A percentile compares a stretch with the other conserved stretches of the same genome.
These are phyloP conservation scores for Callyntrura guangdongensis DNA, from an alignment of 2,888 invertebrate genomes.

Conservation along the genomic window DNA sequence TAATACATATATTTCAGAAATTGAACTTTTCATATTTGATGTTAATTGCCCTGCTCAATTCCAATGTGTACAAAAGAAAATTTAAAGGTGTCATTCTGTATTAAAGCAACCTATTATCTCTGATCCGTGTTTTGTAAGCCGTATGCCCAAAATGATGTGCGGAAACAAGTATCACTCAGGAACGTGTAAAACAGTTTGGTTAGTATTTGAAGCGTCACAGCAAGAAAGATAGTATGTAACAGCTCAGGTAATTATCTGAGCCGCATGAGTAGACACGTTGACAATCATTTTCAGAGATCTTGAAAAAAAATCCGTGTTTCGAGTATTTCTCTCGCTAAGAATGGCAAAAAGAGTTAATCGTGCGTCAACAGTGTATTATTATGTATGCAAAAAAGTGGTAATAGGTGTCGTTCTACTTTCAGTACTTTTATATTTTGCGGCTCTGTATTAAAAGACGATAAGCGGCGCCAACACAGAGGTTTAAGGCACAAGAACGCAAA, in stretches of 20 bases:
- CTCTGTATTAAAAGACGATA: not conserved
- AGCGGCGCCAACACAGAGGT: not conserved
- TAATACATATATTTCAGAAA: too few species aligned
- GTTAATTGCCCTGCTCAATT: too few species aligned
- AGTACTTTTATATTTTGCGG: not conserved
- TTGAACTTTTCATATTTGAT: too few species aligned
- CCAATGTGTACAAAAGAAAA: too few species aligned
- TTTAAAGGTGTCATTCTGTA: too few species aligned
- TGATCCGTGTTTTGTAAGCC: too few species aligned
- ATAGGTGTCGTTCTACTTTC: slow-evolving; percentile 54
- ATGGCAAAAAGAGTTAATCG: slow-evolving; percentile 57
- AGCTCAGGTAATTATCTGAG: not conserved
- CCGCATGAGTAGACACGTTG: slow-evolving; percentile 71
- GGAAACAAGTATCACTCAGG: too few species aligned
- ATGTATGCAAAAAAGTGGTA: slow-evolving; percentile 17
- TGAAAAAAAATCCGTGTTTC: not conserved
- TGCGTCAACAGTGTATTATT: slow-evolving; percentile 14
- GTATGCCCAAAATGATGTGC: too few species aligned
- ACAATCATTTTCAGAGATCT: slow-evolving; percentile 49
- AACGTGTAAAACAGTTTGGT: too few species aligned
- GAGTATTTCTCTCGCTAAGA: slow-evolving; percentile 10
- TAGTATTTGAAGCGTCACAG: too few species aligned
- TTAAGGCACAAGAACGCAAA: too few species aligned
- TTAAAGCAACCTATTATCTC: too few species aligned
- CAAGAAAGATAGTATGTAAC: not conserved